A percentile compares a stretch with the other conserved stretches of the same genome.
These are phyloP conservation scores for Drosophila putrida DNA, from an alignment of 2,888 invertebrate species.

Conservation along the genomic window DNA sequence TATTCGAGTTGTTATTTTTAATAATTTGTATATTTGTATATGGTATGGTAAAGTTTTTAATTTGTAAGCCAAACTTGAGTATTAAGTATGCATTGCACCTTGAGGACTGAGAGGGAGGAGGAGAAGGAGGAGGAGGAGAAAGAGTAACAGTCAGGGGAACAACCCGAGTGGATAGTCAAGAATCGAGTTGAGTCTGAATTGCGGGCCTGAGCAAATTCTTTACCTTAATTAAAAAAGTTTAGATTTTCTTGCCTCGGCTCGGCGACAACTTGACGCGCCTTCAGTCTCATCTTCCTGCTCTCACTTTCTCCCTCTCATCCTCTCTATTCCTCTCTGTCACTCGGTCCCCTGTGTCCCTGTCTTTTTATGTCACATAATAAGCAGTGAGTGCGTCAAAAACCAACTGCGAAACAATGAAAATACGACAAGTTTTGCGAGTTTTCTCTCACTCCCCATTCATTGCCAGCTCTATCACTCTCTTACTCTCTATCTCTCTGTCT, in stretches of 20 bases:
- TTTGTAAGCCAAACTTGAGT: constrained; percentile 21
- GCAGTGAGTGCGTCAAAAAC: constrained; percentile 63
- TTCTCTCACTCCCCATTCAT: neutral
- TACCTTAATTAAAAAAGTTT: constrained; percentile 78
- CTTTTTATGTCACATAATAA: constrained; percentile 63
- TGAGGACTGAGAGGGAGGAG: neutral
- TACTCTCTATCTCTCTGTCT: neutral
- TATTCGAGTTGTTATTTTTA: too few species aligned
- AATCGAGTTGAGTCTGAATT: constrained; percentile 30
- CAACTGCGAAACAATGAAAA: constrained; percentile 66
- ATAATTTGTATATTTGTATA: too few species aligned
- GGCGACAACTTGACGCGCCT: constrained; percentile 60
- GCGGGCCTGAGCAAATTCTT: constrained; percentile 60
- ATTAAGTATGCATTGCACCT: constrained; percentile 44
- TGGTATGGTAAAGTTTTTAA: constrained; percentile 6
- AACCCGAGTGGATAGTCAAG: constrained; percentile 26
- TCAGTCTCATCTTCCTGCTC: neutral
- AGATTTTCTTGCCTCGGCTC: constrained; percentile 54
- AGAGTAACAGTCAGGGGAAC: neutral
- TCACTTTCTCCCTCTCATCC: neutral
- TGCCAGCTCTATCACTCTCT: neutral
- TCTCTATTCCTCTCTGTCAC: neutral
- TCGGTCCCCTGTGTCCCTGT: constrained; percentile 7
- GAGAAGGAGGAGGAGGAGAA: neutral
- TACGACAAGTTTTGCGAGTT: constrained; percentile 41